A percentile compares a stretch with the other conserved stretches of the same genome.
Conservation (phyloP, 2,113 vertebrate species). For the Zootoca vivipara region DNA sequence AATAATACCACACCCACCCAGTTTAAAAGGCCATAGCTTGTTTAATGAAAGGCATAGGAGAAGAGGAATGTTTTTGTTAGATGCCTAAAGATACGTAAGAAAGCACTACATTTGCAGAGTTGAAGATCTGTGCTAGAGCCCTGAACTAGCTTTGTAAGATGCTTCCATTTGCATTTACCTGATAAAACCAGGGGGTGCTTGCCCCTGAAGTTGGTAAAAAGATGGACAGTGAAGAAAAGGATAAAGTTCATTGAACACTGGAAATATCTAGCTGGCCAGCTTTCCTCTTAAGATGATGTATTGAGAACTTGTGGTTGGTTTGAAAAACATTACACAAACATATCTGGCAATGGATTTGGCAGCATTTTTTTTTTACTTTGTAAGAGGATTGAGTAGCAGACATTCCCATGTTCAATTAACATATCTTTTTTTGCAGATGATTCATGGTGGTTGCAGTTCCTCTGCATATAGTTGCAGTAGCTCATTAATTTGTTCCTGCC, state of each 20-base stretch:
- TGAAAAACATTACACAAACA: not conserved
- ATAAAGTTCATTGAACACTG: not conserved
- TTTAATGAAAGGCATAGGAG: too few relatives aligned
- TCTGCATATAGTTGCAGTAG: slow-evolving; percentile 14
- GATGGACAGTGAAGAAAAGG: too few relatives aligned
- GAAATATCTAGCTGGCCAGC: slow-evolving; percentile 25
- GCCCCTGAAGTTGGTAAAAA: not conserved
- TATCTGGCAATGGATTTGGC: slow-evolving; percentile 1
- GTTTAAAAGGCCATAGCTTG: too few relatives aligned
- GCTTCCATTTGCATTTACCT: too few relatives aligned
- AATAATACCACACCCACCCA: too few relatives aligned
- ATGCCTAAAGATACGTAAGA: too few relatives aligned
- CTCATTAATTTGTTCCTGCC: not conserved
- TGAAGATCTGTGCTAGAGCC: too few relatives aligned
- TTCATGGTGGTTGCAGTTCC: slow-evolving; percentile 32
- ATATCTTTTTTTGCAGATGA: not conserved
- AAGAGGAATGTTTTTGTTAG: too few relatives aligned
- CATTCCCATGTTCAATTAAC: slow-evolving; percentile 3
- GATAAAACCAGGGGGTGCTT: not conserved
- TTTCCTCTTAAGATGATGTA: slow-evolving; percentile 33
- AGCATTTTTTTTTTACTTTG: slow-evolving; percentile 1
- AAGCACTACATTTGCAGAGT: too few relatives aligned
- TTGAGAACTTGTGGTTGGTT: not conserved
- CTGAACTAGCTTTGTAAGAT: too few relatives aligned
- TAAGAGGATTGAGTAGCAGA: not conserved